These are phyloP conservation scores for Caenorhabditis becei DNA, from an alignment of 2,888 invertebrate species.

Conservation along the genomic window DNA sequence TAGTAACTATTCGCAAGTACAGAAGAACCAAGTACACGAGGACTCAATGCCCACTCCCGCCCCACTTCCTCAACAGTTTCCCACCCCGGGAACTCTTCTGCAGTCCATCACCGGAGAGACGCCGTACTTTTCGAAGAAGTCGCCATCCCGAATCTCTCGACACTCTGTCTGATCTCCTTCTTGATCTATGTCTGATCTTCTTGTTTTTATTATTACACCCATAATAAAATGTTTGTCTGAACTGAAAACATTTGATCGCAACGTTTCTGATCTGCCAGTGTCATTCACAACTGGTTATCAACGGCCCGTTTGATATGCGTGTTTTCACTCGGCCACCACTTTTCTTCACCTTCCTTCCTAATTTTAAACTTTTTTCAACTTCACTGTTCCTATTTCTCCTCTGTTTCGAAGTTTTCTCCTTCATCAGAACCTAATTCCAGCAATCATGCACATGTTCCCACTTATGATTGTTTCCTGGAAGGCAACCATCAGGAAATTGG, in stretches of 20 bases:
- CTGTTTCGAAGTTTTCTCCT: not conserved
- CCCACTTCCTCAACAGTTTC: conserved; percentile 6
- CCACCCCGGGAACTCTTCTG: conserved; percentile 11
- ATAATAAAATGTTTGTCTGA: conserved; percentile 6
- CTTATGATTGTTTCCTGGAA: not conserved
- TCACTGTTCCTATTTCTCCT: not conserved
- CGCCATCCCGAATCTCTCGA: not conserved
- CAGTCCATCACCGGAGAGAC: conserved; percentile 22
- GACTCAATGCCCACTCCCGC: conserved; percentile 16
- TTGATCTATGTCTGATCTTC: not conserved
- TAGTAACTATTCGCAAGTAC: not conserved
- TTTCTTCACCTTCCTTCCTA: not conserved
- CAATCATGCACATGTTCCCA: not conserved
- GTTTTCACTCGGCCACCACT: not conserved
- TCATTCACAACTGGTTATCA: conserved; percentile 25
- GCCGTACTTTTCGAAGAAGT: conserved; percentile 15
- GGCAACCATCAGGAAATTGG: not conserved
- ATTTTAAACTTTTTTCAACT: not conserved
- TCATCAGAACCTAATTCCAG: not conserved
- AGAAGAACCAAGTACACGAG: not conserved
- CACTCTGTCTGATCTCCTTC: conserved; percentile 4
- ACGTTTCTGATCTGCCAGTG: conserved; percentile 21
- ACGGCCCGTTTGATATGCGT: conserved; percentile 3
- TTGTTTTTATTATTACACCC: not conserved
- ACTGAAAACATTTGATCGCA: conserved; percentile 50